phyloP scores from a whole-genome alignment of 1,140 invertebrate genomes.

The Drosophila gunungcola region DNA sequence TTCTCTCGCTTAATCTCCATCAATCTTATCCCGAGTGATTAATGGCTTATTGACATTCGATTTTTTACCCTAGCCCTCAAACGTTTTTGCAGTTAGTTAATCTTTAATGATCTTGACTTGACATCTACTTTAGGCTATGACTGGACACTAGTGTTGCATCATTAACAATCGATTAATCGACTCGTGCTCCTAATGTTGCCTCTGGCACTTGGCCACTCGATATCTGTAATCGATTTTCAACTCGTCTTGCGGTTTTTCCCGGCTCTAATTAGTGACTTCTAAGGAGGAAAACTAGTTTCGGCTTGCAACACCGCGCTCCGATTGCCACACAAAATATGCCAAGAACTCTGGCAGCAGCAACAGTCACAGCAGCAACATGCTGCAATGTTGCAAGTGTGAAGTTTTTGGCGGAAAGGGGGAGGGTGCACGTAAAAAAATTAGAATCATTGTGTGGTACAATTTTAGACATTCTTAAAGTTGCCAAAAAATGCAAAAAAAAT shows the following conservation, averaged over 20 bases:
- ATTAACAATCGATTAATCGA: conserved; percentile 53
- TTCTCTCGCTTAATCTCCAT: conserved; percentile 5
- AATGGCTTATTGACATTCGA: conserved; percentile 9
- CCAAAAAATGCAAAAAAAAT: too few species aligned
- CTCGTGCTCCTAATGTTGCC: conserved; percentile 31
- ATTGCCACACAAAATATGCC: conserved; percentile 56
- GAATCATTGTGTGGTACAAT: not conserved
- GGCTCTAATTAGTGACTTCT: conserved; percentile 56
- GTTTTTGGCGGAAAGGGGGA: not conserved
- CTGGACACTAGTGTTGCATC: conserved; percentile 28
- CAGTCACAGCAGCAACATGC: conserved; percentile 52
- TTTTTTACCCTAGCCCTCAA: conserved; percentile 12
- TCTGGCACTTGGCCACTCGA: conserved; percentile 33
- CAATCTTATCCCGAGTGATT: conserved; percentile 28
- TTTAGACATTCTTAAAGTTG: too few species aligned
- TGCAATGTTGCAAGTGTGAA: conserved; percentile 50
- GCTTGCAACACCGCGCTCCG: conserved; percentile 34
- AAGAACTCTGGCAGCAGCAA: conserved; percentile 39
- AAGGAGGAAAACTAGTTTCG: conserved; percentile 45
- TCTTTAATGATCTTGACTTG: conserved; percentile 22
- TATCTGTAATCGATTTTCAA: conserved; percentile 55
- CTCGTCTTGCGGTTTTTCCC: conserved; percentile 16
- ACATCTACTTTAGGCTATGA: conserved; percentile 35
- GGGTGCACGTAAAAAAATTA: conserved; percentile 11
- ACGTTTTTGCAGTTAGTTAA: conserved; percentile 22